Conservation (phyloP, 2,888 invertebrate genomes). For the Thera obeliscata region DNA sequence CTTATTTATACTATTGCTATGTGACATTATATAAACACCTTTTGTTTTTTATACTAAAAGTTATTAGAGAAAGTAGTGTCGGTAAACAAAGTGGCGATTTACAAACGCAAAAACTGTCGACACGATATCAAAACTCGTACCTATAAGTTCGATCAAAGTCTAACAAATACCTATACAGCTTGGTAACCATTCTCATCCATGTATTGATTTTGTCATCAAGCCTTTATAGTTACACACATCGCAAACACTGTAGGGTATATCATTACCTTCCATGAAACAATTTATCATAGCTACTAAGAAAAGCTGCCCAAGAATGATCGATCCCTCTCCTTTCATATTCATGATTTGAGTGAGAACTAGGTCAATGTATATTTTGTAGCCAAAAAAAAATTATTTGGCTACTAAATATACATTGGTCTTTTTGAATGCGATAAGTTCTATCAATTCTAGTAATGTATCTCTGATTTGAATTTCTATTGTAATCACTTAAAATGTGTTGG, state of each 20-base stretch:
- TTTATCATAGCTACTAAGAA: constrained; percentile 54
- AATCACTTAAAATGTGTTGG: not conserved
- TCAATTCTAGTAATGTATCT: constrained; percentile 15
- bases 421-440: constrained; percentile 11
- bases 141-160: not conserved
- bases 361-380: constrained; percentile 40
- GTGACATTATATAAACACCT: too few relatives aligned
- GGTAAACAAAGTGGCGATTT: too few relatives aligned
- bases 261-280: constrained; percentile 49
- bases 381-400: constrained; percentile 8
- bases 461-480: constrained; percentile 12
- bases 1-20: too few relatives aligned
- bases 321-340: constrained; percentile 58
- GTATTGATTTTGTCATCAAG: constrained; percentile 44
- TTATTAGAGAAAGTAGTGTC: too few relatives aligned
- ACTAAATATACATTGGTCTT: too few relatives aligned
- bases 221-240: constrained; percentile 30
- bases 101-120: too few relatives aligned
- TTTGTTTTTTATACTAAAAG: too few relatives aligned
- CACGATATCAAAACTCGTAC: too few relatives aligned
- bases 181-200: constrained; percentile 20
- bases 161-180: constrained; percentile 12
- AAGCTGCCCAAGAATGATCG: constrained; percentile 48
- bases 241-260: constrained; percentile 28
- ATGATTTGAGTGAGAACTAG: constrained; percentile 52